Evolutionary conservation across 2,113 vertebrate genomes (phyloP), one percentile per base, ranked within the genome.

Genomic region (Rhinogobius similis): DNA sequence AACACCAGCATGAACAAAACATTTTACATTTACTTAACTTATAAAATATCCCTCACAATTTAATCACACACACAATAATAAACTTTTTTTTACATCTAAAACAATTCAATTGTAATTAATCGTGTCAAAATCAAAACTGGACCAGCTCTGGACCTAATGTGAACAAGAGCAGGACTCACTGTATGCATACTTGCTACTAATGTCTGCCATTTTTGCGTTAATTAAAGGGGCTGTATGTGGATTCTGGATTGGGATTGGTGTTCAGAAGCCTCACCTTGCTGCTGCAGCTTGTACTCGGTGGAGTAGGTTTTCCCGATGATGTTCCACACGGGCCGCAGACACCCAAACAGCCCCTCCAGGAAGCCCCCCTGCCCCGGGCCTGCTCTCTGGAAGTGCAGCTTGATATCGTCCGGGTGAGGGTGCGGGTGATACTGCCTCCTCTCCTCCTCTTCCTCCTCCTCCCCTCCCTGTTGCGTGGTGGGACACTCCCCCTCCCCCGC

Each of bases 241-340:
- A n/a, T n/a, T n/a, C n/a, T n/a, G n/a, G n/a, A n/a, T n/a, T n/a
- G n/a, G n/a, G n/a, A n/a, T n/a, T 36, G 32, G 32, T 3, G 32
- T 3, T 36, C 32, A 7, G 32, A 36, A 36, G 32, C 32, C 94
- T 87, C 67, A 99, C 98, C 98, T 95, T 99, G 98, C 85, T 98
- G 98, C 63, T 99, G 98, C 29, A 98, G 91, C 65, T 99, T 99
- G 91, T 99, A 99, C 81, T 99, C 97, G 0, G 98, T 98, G 24
- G 97, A 98, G 83, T 99, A 99, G 0, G 96, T 98, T 84, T 99
- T 99, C 72, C 98, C 98, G 0, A 99, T 98, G 88, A 99, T 99
- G 86, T 99, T 99, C 97, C 97, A 99, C 10, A 99, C 97, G 0
- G 98, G 98, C 64, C 95, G 90, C 32, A 99, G 92, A 72, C 98